Evolutionary conservation across 2,113 vertebrate genomes (phyloP).

Genomic region (Oreochromis aureus): DNA sequence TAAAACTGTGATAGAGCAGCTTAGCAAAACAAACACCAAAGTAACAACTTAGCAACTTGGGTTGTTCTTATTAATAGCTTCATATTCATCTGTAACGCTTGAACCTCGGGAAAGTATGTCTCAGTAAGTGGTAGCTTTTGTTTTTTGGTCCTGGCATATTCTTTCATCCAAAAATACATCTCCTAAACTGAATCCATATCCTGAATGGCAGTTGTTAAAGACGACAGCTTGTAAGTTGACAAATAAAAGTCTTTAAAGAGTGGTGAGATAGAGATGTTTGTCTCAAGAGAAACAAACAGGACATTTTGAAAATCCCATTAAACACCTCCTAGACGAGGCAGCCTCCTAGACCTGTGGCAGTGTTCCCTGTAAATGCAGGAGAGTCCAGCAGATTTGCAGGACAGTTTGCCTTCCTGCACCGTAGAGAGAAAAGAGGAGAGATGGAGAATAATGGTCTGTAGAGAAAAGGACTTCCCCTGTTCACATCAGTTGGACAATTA

Average conservation of each 20-base stretch:
- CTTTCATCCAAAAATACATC: neutral
- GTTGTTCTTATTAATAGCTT: neutral
- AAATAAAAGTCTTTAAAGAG: neutral
- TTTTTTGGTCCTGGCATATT: neutral
- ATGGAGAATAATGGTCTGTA: constrained; percentile 25
- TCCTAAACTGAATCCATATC: neutral
- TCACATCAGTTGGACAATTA: constrained; percentile 41
- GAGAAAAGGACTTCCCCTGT: constrained; percentile 21
- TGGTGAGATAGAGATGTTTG: neutral
- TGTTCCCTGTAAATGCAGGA: constrained; percentile 5
- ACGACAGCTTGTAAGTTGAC: neutral
- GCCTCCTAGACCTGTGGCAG: constrained; percentile 1
- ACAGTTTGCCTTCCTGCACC: constrained; percentile 25
- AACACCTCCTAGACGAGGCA: neutral
- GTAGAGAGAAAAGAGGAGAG: constrained; percentile 3
- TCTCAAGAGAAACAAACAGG: neutral
- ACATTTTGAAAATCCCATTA: constrained; percentile 27
- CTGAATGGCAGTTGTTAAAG: neutral
- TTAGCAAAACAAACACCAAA: neutral
- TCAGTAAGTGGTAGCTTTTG: neutral
- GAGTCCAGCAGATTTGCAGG: constrained; percentile 37
- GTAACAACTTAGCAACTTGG: neutral
- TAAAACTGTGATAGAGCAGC: neutral
- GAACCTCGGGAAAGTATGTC: neutral
- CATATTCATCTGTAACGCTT: neutral